Conservation (phyloP, 2,797 vertebrate genomes). For the Garrulus glandarius region DNA sequence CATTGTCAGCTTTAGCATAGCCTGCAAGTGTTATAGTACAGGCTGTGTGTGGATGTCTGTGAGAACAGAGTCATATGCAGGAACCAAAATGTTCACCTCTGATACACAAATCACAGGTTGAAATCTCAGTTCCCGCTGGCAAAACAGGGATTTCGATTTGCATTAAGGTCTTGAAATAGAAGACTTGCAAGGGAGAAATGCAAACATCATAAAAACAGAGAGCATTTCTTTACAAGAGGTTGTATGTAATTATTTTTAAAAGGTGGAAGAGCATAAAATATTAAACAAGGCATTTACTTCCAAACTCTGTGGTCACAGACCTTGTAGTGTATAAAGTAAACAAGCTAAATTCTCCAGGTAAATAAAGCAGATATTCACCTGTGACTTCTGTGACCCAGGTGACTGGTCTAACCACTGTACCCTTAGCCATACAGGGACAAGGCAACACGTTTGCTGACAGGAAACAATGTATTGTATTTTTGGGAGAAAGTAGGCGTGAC, state of each 20-base stretch:
- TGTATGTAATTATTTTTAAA: not conserved
- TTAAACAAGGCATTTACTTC: not conserved
- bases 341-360: not conserved
- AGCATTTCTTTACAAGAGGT: not conserved
- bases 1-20: not conserved
- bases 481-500: not conserved
- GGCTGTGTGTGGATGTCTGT: not conserved
- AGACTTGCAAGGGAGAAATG: not conserved
- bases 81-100: not conserved
- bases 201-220: not conserved
- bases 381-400: not conserved
- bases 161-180: not conserved
- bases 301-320: not conserved
- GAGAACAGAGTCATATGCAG: not conserved
- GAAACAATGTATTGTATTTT: not conserved
- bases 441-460: not conserved
- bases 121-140: not conserved
- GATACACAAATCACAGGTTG: not conserved
- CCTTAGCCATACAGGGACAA: no score
- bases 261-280: not conserved
- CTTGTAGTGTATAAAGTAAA: not conserved
- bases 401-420: not conserved
- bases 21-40: not conserved
- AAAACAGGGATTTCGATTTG: not conserved
- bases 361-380: not conserved